Evolutionary conservation across 2,888 invertebrate species (phyloP).

Genomic region (Priocnemis perturbator): DNA sequence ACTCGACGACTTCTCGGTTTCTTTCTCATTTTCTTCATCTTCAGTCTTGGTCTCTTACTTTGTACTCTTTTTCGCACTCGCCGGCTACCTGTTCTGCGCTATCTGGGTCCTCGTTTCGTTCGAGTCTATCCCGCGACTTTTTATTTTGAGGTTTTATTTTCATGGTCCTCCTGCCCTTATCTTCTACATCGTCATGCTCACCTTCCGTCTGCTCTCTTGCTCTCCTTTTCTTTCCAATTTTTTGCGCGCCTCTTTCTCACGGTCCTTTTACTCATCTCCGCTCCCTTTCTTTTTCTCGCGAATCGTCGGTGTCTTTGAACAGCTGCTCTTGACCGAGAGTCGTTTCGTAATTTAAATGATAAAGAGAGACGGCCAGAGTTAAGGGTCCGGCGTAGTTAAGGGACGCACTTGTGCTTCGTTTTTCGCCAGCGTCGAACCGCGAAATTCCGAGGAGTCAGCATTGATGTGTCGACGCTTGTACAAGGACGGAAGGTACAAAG

Average conservation of each 20-base stretch:
- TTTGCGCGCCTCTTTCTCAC: neutral
- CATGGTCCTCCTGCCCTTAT: neutral
- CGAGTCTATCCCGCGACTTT: neutral
- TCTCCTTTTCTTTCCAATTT: neutral
- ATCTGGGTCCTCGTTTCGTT: neutral
- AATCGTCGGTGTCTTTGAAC: neutral
- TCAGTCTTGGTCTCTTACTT: no score
- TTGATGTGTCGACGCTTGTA: no score
- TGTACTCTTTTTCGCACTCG: no score
- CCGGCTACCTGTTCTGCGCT: no score
- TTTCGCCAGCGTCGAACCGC: no score
- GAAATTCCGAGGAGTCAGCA: no score
- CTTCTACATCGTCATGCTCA: neutral
- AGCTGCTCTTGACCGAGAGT: no score
- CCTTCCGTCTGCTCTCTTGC: neutral
- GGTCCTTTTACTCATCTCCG: neutral
- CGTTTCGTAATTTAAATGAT: no score
- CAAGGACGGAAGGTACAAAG: no score
- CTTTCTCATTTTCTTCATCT: no score
- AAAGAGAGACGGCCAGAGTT: no score
- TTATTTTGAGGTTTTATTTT: neutral
- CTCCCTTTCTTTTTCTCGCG: slow-evolving; percentile 2
- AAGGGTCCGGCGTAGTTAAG: neutral
- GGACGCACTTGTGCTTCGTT: neutral
- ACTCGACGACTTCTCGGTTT: no score